These are phyloP conservation scores for Ips typographus DNA, from an alignment of 1,140 invertebrate species.

Conservation along the genomic window DNA sequence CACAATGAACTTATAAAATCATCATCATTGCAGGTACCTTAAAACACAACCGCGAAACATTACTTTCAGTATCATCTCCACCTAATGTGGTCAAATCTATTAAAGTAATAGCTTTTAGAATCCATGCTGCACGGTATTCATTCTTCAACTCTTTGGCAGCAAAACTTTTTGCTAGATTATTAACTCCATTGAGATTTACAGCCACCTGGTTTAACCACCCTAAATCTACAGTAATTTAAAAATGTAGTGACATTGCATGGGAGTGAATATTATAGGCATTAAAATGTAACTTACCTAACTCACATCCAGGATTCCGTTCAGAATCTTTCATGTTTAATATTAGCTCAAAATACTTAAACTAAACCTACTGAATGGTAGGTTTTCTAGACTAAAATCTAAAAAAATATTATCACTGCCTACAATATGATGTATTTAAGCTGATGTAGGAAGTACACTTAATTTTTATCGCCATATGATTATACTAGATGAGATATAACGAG, in stretches of 20 bases:
- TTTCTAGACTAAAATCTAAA: too few species aligned
- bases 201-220: slow-evolving; percentile 59
- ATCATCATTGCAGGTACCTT: slow-evolving; percentile 61
- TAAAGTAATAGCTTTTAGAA: slow-evolving; percentile 77
- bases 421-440: too few species aligned
- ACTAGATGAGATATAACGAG: too few species aligned
- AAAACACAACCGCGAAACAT: slow-evolving; percentile 76
- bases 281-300: slow-evolving; percentile 41
- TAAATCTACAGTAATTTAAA: slow-evolving; percentile 53
- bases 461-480: too few species aligned
- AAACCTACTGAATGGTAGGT: too few species aligned
- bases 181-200: slow-evolving; percentile 63
- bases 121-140: slow-evolving; percentile 68
- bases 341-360: too few species aligned
- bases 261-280: background rate
- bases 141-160: slow-evolving; percentile 47
- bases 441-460: too few species aligned
- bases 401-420: too few species aligned
- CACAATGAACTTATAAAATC: slow-evolving; percentile 16
- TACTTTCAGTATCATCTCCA: slow-evolving; percentile 83
- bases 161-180: slow-evolving; percentile 56
- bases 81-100: slow-evolving; percentile 92
- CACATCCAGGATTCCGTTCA: slow-evolving; percentile 46
- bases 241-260: background rate
- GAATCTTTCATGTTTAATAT: slow-evolving; percentile 4